phyloP scores from a whole-genome alignment of 2,113 vertebrate species.

The Caranx ignobilis region DNA sequence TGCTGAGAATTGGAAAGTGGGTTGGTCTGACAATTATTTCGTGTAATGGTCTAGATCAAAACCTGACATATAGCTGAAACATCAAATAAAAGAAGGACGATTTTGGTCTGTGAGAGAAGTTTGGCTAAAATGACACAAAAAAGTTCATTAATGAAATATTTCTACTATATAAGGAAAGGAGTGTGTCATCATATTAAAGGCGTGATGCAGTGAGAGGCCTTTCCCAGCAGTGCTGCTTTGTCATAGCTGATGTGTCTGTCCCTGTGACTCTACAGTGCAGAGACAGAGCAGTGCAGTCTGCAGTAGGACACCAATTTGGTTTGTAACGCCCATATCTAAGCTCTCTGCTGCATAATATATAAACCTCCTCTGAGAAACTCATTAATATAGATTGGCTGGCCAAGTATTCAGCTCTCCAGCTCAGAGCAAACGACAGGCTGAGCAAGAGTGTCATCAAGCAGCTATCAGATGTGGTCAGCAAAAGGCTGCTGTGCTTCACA shows the following conservation, averaged over 20 bases:
- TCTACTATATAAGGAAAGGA: background rate
- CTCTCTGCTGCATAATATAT: slow-evolving; percentile 59
- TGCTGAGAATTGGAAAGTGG: slow-evolving; percentile 64
- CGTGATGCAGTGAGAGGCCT: slow-evolving; percentile 5
- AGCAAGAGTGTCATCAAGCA: slow-evolving; percentile 19
- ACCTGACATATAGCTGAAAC: background rate
- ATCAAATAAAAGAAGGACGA: background rate
- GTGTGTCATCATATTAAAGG: background rate
- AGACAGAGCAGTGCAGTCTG: slow-evolving; percentile 15
- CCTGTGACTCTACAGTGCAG: slow-evolving; percentile 15
- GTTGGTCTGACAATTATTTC: slow-evolving; percentile 45
- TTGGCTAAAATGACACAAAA: background rate
- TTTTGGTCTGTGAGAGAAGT: background rate
- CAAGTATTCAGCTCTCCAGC: slow-evolving; percentile 40
- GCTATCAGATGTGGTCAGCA: slow-evolving; percentile 1
- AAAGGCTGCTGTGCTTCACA: slow-evolving; percentile 8
- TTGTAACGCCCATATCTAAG: slow-evolving; percentile 24
- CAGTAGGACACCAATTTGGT: slow-evolving; percentile 31
- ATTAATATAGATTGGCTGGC: slow-evolving; percentile 64
- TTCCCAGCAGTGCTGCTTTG: slow-evolving; percentile 39
- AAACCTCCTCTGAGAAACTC: slow-evolving; percentile 45
- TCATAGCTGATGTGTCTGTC: slow-evolving; percentile 38
- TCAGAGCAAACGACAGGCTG: slow-evolving; percentile 29
- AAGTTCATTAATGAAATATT: slow-evolving; percentile 3
- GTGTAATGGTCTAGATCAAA: slow-evolving; percentile 15